A percentile compares a stretch with the other conserved stretches of the same genome.
Evolutionary conservation across 2,888 invertebrate species (phyloP).

Genomic region (Labia minor): DNA sequence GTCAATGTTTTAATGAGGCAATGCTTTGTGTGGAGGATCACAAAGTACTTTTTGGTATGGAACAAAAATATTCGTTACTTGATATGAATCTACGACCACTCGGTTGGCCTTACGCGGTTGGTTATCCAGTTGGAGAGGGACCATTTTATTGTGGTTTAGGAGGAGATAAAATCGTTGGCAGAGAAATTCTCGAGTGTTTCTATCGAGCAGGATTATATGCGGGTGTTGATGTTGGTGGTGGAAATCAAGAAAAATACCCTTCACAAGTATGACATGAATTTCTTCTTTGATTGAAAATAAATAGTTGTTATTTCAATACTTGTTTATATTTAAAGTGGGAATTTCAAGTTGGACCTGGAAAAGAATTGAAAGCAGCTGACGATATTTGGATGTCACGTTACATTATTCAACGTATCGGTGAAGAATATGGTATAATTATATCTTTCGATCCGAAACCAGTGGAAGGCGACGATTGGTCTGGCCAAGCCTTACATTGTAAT

Average conservation of each 20-base stretch:
- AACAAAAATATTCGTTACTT: not conserved
- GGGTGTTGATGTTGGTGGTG: not conserved
- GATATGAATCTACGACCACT: not conserved
- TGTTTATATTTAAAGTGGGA: not conserved
- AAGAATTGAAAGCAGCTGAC: not conserved
- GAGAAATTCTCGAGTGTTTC: not conserved
- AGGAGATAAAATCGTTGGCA: not conserved
- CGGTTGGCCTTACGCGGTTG: not conserved
- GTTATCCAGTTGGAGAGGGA: not conserved
- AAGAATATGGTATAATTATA: not conserved
- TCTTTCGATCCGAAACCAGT: not conserved
- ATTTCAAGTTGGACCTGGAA: not conserved
- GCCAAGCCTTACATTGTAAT: not conserved
- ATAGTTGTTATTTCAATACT: not conserved
- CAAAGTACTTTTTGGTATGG: not conserved
- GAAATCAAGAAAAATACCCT: not conserved
- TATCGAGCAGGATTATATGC: not conserved
- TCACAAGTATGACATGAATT: not conserved
- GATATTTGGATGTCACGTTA: not conserved
- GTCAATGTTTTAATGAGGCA: not conserved
- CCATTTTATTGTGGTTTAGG: not conserved
- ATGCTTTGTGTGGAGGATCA: not conserved
- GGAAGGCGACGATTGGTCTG: not conserved
- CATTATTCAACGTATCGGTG: not conserved
- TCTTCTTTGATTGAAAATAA: not conserved